phyloP scores from a whole-genome alignment of 2,797 vertebrate species.

The Mastacembelus armatus region DNA sequence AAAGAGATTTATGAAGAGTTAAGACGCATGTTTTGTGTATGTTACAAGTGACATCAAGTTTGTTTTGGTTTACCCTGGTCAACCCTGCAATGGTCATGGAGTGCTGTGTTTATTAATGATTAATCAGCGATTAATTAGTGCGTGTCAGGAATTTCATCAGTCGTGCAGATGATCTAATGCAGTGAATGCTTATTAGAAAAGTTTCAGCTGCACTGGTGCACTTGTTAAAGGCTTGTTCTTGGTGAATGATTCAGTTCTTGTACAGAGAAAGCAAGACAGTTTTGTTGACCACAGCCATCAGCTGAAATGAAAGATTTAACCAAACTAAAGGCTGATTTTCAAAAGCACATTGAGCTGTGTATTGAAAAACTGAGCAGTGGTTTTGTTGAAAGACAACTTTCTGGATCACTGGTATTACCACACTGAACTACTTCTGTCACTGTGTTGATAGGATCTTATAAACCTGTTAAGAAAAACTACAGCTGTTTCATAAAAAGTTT shows the following conservation, averaged over 20 bases:
- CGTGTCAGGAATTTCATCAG: not conserved
- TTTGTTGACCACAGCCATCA: too few species aligned
- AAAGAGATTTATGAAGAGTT: not conserved
- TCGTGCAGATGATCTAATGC: not conserved
- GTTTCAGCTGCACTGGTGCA: not conserved
- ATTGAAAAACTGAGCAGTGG: not conserved
- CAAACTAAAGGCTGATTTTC: not conserved
- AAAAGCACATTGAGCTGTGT: not conserved
- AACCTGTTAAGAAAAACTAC: not conserved
- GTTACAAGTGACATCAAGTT: constrained; percentile 9
- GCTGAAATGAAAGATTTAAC: not conserved
- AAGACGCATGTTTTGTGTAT: not conserved
- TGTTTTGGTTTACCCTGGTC: not conserved
- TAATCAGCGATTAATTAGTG: not conserved
- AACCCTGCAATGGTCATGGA: not conserved
- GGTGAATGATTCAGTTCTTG: not conserved
- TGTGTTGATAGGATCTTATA: not conserved
- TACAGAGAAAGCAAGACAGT: not conserved
- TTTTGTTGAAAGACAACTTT: not conserved
- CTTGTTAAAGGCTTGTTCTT: not conserved
- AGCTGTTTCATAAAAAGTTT: constrained; percentile 23
- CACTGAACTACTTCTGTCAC: not conserved
- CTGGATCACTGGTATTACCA: not conserved
- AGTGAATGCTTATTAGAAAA: not conserved
- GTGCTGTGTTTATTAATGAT: not conserved